Percentiles rank a stretch among this genome's conserved stretches.
phyloP scores from a whole-genome alignment of 2,888 invertebrate species.

The Mesochorus sp. region DNA sequence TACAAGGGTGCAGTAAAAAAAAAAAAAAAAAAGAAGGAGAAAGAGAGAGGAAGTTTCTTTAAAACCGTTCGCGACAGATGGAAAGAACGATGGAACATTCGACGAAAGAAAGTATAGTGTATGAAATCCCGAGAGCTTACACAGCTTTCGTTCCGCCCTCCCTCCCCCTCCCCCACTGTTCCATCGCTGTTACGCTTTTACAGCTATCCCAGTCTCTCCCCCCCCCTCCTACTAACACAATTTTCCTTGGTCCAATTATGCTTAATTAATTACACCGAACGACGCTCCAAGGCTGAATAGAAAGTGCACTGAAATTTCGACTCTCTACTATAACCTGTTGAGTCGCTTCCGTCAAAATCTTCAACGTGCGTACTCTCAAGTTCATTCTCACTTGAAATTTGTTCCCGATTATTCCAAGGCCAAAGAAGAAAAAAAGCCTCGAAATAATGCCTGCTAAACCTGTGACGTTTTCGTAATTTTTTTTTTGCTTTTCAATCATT shows the following conservation, averaged over 20 bases:
- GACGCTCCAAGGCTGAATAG: slow-evolving; percentile 8
- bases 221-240: slow-evolving; percentile 6
- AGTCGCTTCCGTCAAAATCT: slow-evolving; percentile 19
- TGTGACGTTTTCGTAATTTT: no score
- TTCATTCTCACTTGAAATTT: not conserved
- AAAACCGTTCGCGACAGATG: slow-evolving; percentile 35
- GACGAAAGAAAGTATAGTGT: not conserved
- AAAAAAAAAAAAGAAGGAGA: not conserved
- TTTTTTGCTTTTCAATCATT: no score
- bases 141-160: not conserved
- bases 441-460: not conserved
- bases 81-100: slow-evolving; percentile 13
- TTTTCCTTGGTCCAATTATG: slow-evolving; percentile 47
- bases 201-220: not conserved
- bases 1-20: slow-evolving; percentile 11
- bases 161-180: not conserved
- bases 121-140: not conserved
- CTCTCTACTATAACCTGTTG: slow-evolving; percentile 23
- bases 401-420: not conserved
- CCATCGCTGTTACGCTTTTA: not conserved
- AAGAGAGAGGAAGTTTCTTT: slow-evolving; percentile 8
- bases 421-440: not conserved
- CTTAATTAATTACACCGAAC: slow-evolving; percentile 52
- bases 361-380: not conserved
- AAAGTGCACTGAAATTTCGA: slow-evolving; percentile 5